Evolutionary conservation across 2,888 invertebrate genomes (phyloP).

Genomic region (Baronia brevicornis): DNA sequence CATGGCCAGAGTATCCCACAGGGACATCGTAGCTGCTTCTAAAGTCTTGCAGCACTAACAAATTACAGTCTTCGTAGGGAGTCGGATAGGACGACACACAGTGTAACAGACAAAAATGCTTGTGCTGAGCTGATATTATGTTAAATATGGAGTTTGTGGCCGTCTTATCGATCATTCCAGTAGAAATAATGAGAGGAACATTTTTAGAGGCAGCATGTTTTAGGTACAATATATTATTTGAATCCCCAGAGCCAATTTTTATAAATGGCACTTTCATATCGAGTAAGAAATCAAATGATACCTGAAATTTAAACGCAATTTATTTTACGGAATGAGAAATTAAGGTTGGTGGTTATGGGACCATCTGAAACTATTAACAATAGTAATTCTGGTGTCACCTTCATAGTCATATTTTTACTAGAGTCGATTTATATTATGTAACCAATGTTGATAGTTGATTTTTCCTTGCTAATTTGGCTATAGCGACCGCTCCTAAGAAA

Average conservation of each 20-base stretch:
- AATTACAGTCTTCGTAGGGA: slow-evolving; percentile 78
- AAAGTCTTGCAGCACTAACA: slow-evolving; percentile 79
- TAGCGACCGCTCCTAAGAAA: no score
- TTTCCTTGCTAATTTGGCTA: no score
- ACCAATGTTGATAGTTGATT: no score
- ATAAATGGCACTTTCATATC: slow-evolving; percentile 83
- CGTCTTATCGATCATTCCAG: slow-evolving; percentile 84
- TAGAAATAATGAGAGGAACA: slow-evolving; percentile 83
- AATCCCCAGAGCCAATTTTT: slow-evolving; percentile 90
- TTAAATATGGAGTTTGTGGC: slow-evolving; percentile 79
- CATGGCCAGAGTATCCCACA: slow-evolving; percentile 90
- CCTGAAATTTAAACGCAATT: slow-evolving; percentile 46
- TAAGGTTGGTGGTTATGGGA: no score
- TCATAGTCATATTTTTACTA: no score
- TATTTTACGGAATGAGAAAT: slow-evolving; percentile 1
- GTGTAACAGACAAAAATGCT: slow-evolving; percentile 81
- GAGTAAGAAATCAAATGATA: slow-evolving; percentile 80
- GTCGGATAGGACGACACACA: slow-evolving; percentile 89
- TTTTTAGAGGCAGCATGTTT: slow-evolving; percentile 79
- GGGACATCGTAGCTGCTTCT: slow-evolving; percentile 78
- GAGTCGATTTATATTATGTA: no score
- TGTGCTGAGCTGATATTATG: slow-evolving; percentile 75
- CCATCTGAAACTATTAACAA: no score
- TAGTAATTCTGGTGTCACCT: no score
- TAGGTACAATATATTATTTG: slow-evolving; percentile 83